A percentile compares a stretch with the other conserved stretches of the same genome.
Evolutionary conservation across 1,140 invertebrate species (phyloP).

Genomic region (Lepidurus arcticus): DNA sequence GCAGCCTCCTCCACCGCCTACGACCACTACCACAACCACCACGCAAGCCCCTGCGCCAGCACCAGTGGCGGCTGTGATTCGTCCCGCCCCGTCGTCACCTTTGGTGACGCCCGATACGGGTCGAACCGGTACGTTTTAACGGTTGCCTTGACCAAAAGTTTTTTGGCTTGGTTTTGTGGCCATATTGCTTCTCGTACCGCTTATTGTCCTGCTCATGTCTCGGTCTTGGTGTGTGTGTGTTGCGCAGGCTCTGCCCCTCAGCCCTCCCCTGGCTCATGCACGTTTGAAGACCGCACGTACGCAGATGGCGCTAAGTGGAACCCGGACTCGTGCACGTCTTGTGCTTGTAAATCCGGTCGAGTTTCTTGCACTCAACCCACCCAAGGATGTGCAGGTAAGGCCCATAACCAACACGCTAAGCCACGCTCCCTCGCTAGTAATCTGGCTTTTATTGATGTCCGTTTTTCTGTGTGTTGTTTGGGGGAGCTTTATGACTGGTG

Average conservation of each 20-base stretch:
- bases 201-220: constrained; percentile 1
- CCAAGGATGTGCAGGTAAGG: constrained; percentile 39
- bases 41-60: constrained; percentile 23
- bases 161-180: neutral
- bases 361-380: constrained; percentile 50
- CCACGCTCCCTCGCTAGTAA: neutral
- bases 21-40: constrained; percentile 24
- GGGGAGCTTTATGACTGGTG: constrained; percentile 2
- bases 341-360: constrained; percentile 53
- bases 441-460: neutral
- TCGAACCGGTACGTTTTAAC: neutral
- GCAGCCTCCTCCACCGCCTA: constrained; percentile 27
- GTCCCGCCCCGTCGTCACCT: constrained; percentile 19
- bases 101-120: neutral
- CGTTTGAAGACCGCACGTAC: constrained; percentile 51
- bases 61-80: constrained; percentile 24
- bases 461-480: neutral
- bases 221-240: constrained; percentile 28
- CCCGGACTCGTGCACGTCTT: constrained; percentile 57
- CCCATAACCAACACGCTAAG: neutral
- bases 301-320: constrained; percentile 58
- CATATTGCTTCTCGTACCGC: constrained; percentile 15
- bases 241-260: constrained; percentile 26
- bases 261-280: constrained; percentile 41
- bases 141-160: neutral